Percentiles rank a stretch among this genome's conserved stretches.
Conservation (phyloP, 2,888 invertebrate genomes). For the Terebella lapidaria region DNA sequence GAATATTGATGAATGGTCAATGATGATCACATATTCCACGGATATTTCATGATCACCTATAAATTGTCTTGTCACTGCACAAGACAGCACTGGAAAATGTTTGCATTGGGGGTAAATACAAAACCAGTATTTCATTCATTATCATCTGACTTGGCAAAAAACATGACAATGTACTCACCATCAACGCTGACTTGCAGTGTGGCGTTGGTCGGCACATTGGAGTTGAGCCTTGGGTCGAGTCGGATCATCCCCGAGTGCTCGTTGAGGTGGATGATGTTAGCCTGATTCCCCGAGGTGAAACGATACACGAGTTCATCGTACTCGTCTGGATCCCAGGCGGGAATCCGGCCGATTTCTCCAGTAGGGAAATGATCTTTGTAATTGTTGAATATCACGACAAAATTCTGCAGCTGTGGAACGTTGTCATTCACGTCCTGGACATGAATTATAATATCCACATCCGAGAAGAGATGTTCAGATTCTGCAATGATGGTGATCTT, state of each 20-base stretch:
- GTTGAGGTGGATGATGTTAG: slow-evolving; percentile 79
- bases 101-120: too few species aligned
- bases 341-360: slow-evolving; percentile 84
- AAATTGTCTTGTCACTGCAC: too few species aligned
- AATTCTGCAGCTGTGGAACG: slow-evolving; percentile 84
- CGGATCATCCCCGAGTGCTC: slow-evolving; percentile 77
- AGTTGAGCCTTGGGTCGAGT: slow-evolving; percentile 86
- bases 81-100: too few species aligned
- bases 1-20: too few species aligned
- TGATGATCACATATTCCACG: too few species aligned
- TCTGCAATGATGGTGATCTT: slow-evolving; percentile 79
- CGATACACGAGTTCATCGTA: slow-evolving; percentile 66
- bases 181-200: slow-evolving; percentile 90
- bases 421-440: slow-evolving; percentile 93
- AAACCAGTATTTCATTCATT: too few species aligned
- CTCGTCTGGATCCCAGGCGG: slow-evolving; percentile 91
- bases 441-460: slow-evolving; percentile 79
- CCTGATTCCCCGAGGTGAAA: slow-evolving; percentile 87
- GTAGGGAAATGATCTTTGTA: slow-evolving; percentile 89
- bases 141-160: too few species aligned
- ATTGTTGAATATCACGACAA: slow-evolving; percentile 89
- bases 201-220: slow-evolving; percentile 88
- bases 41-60: too few species aligned
- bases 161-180: too few species aligned
- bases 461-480: slow-evolving; percentile 81